phyloP scores from a whole-genome alignment of 92 coral and sea anemone genomes.

The Actinostola sp. region DNA sequence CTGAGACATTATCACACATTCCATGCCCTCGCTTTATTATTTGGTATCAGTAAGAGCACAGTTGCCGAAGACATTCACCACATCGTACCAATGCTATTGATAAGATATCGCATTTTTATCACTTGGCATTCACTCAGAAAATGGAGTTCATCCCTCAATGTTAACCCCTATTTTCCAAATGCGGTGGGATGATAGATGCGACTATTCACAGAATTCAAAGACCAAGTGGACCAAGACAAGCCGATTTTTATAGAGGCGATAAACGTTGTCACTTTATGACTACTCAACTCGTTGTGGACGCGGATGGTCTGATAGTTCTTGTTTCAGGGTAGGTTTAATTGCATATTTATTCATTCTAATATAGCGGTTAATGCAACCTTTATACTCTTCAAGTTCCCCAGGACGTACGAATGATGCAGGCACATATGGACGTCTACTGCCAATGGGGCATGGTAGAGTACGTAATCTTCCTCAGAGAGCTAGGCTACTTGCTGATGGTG shows the following conservation, averaged over 20 bases:
- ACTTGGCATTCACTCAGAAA: constrained; percentile 17
- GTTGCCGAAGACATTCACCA: constrained; percentile 49
- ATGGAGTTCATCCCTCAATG: constrained; percentile 27
- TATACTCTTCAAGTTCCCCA: constrained; percentile 23
- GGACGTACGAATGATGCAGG: constrained; percentile 43
- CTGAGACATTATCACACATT: constrained; percentile 22
- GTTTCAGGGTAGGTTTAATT: constrained; percentile 13
- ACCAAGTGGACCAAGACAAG: constrained; percentile 27
- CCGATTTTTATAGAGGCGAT: constrained; percentile 41
- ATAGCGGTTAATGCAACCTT: not conserved
- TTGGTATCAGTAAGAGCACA: constrained; percentile 40
- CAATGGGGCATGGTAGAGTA: constrained; percentile 24
- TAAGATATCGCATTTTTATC: constrained; percentile 15
- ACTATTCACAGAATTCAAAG: constrained; percentile 24
- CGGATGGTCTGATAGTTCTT: constrained; percentile 27
- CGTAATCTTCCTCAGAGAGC: constrained; percentile 35
- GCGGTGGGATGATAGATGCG: constrained; percentile 25
- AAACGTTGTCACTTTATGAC: constrained; percentile 30
- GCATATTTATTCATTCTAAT: not conserved
- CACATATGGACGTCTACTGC: constrained; percentile 23
- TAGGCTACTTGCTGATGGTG: constrained; percentile 24
- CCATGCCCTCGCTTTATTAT: constrained; percentile 19
- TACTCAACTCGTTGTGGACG: constrained; percentile 27
- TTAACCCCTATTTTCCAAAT: constrained; percentile 17
- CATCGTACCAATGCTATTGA: constrained; percentile 26